A percentile compares a stretch with the other conserved stretches of the same genome.
These are phyloP conservation scores for Eleginops maclovinus DNA, from an alignment of 2,113 vertebrate genomes.

Conservation along the genomic window DNA sequence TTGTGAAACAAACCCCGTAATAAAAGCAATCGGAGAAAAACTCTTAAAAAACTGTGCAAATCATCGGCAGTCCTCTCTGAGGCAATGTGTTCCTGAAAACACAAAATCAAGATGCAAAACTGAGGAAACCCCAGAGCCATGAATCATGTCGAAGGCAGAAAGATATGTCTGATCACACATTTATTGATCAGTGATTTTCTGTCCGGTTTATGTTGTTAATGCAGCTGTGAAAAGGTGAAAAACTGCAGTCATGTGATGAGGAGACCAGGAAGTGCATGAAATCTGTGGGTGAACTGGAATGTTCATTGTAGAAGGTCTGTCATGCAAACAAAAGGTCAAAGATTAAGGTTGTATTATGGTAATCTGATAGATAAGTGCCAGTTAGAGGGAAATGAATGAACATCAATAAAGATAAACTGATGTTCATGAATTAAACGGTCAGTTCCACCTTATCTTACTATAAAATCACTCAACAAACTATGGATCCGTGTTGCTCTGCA, in stretches of 20 bases:
- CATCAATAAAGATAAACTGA: background rate
- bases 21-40: background rate
- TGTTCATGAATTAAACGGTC: too few species aligned
- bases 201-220: background rate
- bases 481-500: too few species aligned
- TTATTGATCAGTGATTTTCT: background rate
- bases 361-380: background rate
- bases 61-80: conserved; percentile 59
- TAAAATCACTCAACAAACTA: too few species aligned
- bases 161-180: background rate
- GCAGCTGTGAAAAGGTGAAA: background rate
- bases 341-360: background rate
- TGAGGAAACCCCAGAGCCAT: conserved; percentile 54
- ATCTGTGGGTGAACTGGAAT: conserved; percentile 3
- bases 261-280: conserved; percentile 51
- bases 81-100: conserved; percentile 43
- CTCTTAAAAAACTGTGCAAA: conserved; percentile 1
- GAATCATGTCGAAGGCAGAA: conserved; percentile 23
- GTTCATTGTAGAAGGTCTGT: conserved; percentile 16
- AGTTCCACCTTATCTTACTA: too few species aligned
- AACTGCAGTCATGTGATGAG: background rate
- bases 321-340: background rate
- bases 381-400: background rate
- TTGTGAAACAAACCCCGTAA: conserved; percentile 28
- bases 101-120: conserved; percentile 21